A percentile compares a stretch with the other conserved stretches of the same genome.
Evolutionary conservation across 2,113 vertebrate species (phyloP).

Genomic region (Ictalurus punctatus): DNA sequence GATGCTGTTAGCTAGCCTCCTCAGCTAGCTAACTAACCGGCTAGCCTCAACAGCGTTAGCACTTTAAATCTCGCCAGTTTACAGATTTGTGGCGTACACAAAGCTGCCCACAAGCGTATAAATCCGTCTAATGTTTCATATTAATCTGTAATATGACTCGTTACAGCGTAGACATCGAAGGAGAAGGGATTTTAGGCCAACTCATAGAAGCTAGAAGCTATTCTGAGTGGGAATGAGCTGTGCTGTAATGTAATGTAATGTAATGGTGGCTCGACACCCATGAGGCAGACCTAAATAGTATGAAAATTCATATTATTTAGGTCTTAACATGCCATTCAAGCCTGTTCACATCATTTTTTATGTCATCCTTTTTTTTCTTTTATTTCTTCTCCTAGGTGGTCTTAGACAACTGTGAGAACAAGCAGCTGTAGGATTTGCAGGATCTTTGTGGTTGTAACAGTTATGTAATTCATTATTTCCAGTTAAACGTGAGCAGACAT

Average conservation of each 20-base stretch:
- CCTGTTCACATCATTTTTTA: neutral
- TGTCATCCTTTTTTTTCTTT: too few species aligned
- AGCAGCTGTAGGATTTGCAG: neutral
- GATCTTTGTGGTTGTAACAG: neutral
- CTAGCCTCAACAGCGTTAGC: slow-evolving; percentile 2
- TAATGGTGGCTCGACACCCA: neutral
- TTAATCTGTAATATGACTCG: neutral
- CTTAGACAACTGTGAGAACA: neutral
- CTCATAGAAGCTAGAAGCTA: neutral
- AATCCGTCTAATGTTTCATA: neutral
- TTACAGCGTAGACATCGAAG: neutral
- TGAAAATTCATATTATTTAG: neutral
- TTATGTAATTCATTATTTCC: neutral
- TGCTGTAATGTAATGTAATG: neutral
- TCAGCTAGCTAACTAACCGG: neutral
- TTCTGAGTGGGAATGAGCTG: neutral
- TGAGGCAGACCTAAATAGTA: neutral
- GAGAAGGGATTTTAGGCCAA: neutral
- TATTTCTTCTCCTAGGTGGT: neutral
- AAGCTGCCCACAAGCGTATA: neutral
- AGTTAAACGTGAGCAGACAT: neutral
- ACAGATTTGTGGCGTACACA: neutral
- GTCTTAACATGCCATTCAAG: neutral
- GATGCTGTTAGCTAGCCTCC: slow-evolving; percentile 25
- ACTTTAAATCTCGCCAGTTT: slow-evolving; percentile 2